Evolutionary conservation across 2,888 invertebrate species (phyloP), one percentile per base, ranked within the genome.

Genomic region (Bedellia somnulentella): DNA sequence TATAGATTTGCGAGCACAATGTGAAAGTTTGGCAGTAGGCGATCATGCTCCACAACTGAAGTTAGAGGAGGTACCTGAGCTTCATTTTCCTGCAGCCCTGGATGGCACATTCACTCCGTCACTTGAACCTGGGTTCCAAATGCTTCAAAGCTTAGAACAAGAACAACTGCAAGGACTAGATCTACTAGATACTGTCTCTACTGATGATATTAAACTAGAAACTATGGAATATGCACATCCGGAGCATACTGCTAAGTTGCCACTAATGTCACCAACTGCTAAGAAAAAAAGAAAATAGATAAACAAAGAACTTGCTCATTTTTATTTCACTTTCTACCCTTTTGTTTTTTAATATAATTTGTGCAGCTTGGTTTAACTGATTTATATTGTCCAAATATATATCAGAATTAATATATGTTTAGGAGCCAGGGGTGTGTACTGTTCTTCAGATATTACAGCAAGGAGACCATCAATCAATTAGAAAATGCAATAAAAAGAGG

Each of bases 121-220:
- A 6, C 54, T 83, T 17, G 82, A 82, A 43, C 80, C 82, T 17
- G 83, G 82, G 1, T 83, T 82, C 45, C 81, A 83, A 54, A 83
- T 83, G 82, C 57, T 81, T 34, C 81, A 82, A 30, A 82, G 78
- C 36, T 56, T 83, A 30, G 83, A 83, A 44, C 82, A 81, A 42
- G 82, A 82, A 31, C 78, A 77, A 37, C 37, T 71, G 1, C 70
- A 73, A 39, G 67, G 70, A 0, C 41, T 76, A 15, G 73, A 75
- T 22, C 52, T 75, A 2, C 39, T 77, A 2, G 75, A 75, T 37
- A 47, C 62, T 2, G 67, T 71, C 3, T 44, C 57, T 14, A 42
- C 52, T 22, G 70, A 71, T 43, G 73, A 73, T 34, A 61, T 71
- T 4, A 73, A 71, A 47, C 47, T 73, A n/a, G 75, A 75, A 27